Evolutionary conservation across 2,888 invertebrate genomes (phyloP).

Genomic region (Pammene fasciana): DNA sequence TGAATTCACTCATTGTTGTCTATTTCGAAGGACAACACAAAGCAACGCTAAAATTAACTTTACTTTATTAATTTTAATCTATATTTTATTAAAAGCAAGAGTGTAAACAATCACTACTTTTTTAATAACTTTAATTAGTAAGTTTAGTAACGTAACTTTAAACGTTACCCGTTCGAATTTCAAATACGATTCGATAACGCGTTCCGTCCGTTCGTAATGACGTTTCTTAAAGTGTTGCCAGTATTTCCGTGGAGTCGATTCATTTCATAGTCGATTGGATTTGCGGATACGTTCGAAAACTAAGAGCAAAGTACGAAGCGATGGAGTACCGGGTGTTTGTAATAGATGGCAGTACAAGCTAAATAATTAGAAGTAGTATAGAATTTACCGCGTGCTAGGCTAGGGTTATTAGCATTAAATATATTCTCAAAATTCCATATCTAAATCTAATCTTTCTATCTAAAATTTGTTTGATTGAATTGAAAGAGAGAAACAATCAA

Average conservation of each 20-base stretch:
- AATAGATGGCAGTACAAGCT: not conserved
- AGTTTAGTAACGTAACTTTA: not conserved
- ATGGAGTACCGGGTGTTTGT: not conserved
- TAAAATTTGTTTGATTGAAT: too few species aligned
- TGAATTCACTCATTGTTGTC: slow-evolving; percentile 65
- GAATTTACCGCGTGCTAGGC: too few species aligned
- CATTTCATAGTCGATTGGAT: too few species aligned
- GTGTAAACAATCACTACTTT: not conserved
- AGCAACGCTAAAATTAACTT: not conserved
- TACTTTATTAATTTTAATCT: not conserved
- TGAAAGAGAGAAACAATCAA: too few species aligned
- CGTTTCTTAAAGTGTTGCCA: slow-evolving; percentile 3
- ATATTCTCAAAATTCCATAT: too few species aligned
- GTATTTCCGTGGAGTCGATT: not conserved
- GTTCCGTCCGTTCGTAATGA: too few species aligned
- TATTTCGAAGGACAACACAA: not conserved
- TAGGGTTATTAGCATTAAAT: too few species aligned
- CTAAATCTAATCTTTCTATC: too few species aligned
- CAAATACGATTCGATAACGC: slow-evolving; percentile 8
- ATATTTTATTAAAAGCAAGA: not conserved
- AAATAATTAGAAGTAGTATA: too few species aligned
- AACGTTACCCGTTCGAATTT: slow-evolving; percentile 15
- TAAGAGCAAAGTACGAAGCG: not conserved
- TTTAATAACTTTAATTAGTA: not conserved
- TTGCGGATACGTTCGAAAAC: not conserved